Percentiles rank a stretch among this genome's conserved stretches.
Conservation (phyloP, 30 jellyfish, hydroid and myxozoan species). For the Pseudorhiza aurosa region DNA sequence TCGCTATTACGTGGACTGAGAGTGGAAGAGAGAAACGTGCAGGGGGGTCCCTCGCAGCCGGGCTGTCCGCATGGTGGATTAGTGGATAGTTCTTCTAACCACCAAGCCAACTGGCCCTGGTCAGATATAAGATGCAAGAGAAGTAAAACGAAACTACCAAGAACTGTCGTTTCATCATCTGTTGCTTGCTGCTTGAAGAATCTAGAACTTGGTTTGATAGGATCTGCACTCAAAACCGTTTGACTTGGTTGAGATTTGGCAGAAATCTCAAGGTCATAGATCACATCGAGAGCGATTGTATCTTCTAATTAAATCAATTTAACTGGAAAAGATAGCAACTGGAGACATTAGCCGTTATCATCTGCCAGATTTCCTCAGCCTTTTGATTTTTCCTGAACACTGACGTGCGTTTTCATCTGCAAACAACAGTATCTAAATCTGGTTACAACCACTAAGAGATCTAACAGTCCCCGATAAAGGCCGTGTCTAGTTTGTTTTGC, state of each 20-base stretch:
- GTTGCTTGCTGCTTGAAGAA: background rate
- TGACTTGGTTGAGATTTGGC: background rate
- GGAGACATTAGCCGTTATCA: background rate
- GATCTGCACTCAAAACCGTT: background rate
- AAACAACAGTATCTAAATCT: background rate
- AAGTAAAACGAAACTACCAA: no score
- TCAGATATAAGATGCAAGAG: no score
- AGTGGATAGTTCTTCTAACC: no score
- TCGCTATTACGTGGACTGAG: no score
- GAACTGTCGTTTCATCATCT: no score
- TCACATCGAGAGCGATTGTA: background rate
- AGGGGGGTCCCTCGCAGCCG: no score
- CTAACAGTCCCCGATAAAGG: conserved; percentile 4
- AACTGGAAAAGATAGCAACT: background rate
- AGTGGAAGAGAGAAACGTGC: no score
- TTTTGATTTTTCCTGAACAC: background rate
- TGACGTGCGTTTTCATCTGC: background rate
- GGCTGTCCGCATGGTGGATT: no score
- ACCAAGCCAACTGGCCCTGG: no score
- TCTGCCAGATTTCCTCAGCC: background rate
- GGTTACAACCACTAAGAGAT: conserved; percentile 11
- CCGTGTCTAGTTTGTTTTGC: background rate
- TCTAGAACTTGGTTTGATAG: background rate
- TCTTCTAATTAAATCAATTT: conserved; percentile 16
- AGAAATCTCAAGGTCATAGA: background rate